Evolutionary conservation across 2,888 invertebrate genomes (phyloP).

Genomic region (Cryptocephalus primarius): DNA sequence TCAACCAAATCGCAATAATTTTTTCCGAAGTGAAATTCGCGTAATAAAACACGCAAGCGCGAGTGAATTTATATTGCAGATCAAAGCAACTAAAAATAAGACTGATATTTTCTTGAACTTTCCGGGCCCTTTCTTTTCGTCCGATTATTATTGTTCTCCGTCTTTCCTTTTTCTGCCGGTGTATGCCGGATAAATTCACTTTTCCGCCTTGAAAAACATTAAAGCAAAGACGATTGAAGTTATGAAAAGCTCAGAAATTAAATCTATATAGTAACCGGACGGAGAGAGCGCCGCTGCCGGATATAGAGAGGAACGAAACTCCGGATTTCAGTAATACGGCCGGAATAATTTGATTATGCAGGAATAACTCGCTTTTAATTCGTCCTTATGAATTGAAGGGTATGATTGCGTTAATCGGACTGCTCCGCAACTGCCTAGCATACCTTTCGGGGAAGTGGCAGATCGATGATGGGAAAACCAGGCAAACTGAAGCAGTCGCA

Average conservation of each 20-base stretch:
- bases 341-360: conserved; percentile 35
- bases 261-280: conserved; percentile 12
- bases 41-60: no score
- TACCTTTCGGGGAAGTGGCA: neutral
- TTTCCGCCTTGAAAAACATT: conserved; percentile 37
- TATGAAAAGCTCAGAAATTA: conserved; percentile 39
- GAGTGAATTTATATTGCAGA: no score
- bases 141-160: no score
- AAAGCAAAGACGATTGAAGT: conserved; percentile 39
- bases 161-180: conserved; percentile 29
- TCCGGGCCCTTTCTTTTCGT: no score
- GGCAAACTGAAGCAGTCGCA: no score
- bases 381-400: conserved; percentile 33
- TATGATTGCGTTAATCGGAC: conserved; percentile 23
- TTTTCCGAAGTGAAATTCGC: no score
- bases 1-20: no score
- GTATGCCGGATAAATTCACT: conserved; percentile 39
- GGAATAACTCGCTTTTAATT: conserved; percentile 37
- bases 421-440: neutral
- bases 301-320: no score
- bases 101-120: no score
- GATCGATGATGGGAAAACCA: no score
- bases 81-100: no score
- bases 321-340: conserved; percentile 25
- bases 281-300: no score